Evolutionary conservation across 2,888 invertebrate genomes (phyloP).

Genomic region (Cacoxenus indagator): DNA sequence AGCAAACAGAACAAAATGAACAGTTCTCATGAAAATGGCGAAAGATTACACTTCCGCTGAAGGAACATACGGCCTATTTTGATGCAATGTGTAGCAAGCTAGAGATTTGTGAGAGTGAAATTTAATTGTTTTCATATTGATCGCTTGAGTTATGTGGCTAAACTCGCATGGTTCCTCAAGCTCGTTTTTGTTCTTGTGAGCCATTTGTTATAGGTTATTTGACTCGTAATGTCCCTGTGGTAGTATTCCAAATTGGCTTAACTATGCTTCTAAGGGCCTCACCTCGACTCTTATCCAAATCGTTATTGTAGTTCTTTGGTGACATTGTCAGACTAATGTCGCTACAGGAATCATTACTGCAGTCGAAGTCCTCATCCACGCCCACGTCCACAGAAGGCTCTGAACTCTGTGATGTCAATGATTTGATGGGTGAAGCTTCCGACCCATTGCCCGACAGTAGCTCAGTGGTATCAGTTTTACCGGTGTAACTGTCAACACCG

Average conservation of each 20-base stretch:
- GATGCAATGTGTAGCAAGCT: no score
- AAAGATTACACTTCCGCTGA: no score
- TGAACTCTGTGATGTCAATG: constrained; percentile 42
- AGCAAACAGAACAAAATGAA: no score
- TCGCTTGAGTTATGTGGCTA: no score
- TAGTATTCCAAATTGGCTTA: background rate
- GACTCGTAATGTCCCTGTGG: no score
- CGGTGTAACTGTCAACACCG: constrained; percentile 12
- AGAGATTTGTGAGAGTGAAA: no score
- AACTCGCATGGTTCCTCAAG: no score
- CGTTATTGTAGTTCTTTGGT: constrained; percentile 61
- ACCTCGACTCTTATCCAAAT: constrained; percentile 69
- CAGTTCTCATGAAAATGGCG: no score
- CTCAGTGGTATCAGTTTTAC: constrained; percentile 28
- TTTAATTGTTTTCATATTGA: no score
- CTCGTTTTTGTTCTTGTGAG: no score
- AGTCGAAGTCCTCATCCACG: constrained; percentile 68
- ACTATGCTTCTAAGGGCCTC: constrained; percentile 18
- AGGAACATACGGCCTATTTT: no score
- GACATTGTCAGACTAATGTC: constrained; percentile 71
- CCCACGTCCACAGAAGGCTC: constrained; percentile 61
- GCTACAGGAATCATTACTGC: constrained; percentile 68
- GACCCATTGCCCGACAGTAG: background rate
- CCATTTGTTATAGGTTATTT: no score
- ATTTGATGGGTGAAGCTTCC: constrained; percentile 44